These are phyloP conservation scores for Noturus placidus DNA, from an alignment of 2,113 vertebrate genomes.

Conservation along the genomic window DNA sequence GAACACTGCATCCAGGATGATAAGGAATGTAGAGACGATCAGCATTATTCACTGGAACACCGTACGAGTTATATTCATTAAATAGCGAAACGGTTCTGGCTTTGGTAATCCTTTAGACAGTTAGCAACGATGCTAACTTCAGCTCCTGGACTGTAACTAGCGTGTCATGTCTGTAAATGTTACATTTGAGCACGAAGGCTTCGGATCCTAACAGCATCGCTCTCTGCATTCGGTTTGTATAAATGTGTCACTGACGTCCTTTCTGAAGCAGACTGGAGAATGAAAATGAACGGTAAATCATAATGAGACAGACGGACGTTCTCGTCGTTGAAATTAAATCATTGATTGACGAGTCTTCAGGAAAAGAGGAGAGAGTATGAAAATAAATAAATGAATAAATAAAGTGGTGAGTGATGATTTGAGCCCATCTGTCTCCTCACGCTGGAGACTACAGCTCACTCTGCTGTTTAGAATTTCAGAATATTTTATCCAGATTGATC, in stretches of 20 bases:
- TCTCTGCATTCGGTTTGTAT: background rate
- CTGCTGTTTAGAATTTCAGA: background rate
- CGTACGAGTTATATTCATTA: background rate
- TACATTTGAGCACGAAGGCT: background rate
- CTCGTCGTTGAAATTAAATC: background rate
- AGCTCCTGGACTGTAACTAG: no score
- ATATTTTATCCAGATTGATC: slow-evolving; percentile 3
- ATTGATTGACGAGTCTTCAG: background rate
- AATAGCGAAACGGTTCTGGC: background rate
- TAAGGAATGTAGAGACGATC: no score
- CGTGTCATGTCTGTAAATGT: background rate
- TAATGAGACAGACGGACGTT: background rate
- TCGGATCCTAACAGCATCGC: background rate
- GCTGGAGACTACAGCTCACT: background rate
- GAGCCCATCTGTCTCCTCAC: background rate
- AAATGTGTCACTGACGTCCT: background rate
- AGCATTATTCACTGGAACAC: no score
- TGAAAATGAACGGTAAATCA: background rate
- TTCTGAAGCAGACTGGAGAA: background rate
- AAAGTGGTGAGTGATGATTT: background rate
- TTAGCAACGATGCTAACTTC: background rate
- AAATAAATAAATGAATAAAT: background rate
- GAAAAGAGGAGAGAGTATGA: background rate
- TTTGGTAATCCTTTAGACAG: background rate
- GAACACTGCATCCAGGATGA: background rate